Conservation (phyloP, 2,888 invertebrate species). For the Sarcophaga carnaria region DNA sequence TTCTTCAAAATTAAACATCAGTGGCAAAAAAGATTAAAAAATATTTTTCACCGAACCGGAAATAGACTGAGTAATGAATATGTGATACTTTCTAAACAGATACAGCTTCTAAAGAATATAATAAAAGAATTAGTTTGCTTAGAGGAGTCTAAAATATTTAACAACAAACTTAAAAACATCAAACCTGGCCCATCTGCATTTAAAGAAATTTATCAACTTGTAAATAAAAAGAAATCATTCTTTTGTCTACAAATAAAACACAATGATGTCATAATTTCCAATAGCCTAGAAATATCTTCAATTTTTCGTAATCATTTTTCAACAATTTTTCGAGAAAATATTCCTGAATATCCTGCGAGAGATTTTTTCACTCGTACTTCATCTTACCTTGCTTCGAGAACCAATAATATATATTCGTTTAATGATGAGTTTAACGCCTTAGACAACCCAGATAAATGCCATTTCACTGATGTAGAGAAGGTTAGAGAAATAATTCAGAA, state of each 20-base stretch:
- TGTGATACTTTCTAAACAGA: not conserved
- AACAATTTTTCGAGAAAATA: too few relatives aligned
- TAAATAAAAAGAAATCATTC: not conserved
- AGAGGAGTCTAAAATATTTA: not conserved
- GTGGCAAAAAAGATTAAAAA: not conserved
- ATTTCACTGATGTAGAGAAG: conserved; percentile 3
- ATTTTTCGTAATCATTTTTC: too few relatives aligned
- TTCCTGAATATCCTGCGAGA: too few relatives aligned
- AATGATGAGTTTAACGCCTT: too few relatives aligned
- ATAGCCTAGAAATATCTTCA: too few relatives aligned
- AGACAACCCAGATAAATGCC: not conserved
- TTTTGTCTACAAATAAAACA: not conserved
- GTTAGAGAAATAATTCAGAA: conserved; percentile 15
- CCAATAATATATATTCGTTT: too few relatives aligned
- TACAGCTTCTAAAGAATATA: conserved; percentile 2
- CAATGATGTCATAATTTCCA: not conserved
- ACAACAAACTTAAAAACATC: not conserved
- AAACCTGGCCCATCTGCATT: too few relatives aligned
- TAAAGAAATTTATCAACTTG: not conserved
- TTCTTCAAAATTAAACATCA: not conserved
- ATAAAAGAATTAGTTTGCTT: conserved; percentile 1
- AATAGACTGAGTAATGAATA: not conserved
- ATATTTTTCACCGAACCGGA: conserved; percentile 1
- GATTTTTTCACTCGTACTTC: too few relatives aligned
- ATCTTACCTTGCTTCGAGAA: too few relatives aligned